Base-by-base conservation (phyloP, 1,140 invertebrate genomes). In the Zaprionus lachaisei region DNA sequence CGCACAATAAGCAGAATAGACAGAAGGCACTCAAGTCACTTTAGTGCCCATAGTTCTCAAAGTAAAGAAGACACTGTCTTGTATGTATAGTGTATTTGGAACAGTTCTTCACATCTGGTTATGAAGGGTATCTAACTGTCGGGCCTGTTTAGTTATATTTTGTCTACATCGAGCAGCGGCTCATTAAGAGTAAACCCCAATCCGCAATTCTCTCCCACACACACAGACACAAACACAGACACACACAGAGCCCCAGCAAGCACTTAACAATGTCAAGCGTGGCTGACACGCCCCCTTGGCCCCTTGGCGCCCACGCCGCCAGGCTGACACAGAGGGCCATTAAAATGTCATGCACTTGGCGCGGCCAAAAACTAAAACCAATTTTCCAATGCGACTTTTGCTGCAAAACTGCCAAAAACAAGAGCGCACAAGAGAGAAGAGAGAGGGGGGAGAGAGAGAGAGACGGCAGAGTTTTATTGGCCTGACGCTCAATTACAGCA, bases 301-400 rank as follows among this genome's bases (percentile, higher is more conserved):
- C 31, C 31, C 31, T 2, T 44, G n/a, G 11, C 37, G 34, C 28
- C 31, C 61, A 47, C 28, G 12, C 44, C 17, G 37, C 47, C 22
- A 51, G 41, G 20, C 51, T 34, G 28, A 58, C 37, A 37, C 7
- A 37, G 55, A 67, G 63, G 38, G 38, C 77, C 83, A 86, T 87
- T 86, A 80, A 86, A 86, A 86, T 86, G 83, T 87, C 83, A 87
- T 83, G 84, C 80, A 87, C 77, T 87, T 87, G 83, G 77, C 72
- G 80, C 77, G 70, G 31, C 70, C 55, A 72, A 72, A 86, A 86
- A 80, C 83, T 80, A 74, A 81, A 82, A 80, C 78, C 72, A 79
- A 76, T 77, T 79, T 76, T 74, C 62, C 56, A 72, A 71, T 71
- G 58, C 58, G 63, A 55, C 57, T 34, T 47, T 47, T 47, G 61